Base-by-base conservation (phyloP, 2,888 invertebrate species). In the Deladenus siricidicola region DNA sequence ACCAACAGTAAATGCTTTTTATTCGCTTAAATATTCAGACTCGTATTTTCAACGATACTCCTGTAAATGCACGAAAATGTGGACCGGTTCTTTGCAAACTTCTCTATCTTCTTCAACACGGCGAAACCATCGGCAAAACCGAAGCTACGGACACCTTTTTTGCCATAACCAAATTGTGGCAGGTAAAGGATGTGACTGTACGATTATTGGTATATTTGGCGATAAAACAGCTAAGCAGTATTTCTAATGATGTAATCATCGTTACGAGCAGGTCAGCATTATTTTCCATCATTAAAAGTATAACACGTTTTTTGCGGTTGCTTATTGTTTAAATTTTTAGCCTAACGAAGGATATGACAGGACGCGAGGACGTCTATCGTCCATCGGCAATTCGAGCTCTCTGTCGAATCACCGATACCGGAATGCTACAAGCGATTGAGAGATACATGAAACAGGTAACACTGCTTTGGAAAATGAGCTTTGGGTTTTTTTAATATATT, bases 111-210 rank as follows among this genome's bases (percentile, higher is more conserved):
- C 84, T 98, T 66, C 93, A 93, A 79, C 96, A 96, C 83, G 86
- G 75, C 0, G 94, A 96, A 80, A 85, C 87, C 72, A 84, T 98
- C 64, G 89, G 4, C 14, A 87, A 89, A 0, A 89, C 89, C 49
- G 98, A 99, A 81, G 98, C 98, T 0, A 99, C 98, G 1, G 96
- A 96, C 78, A 89, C 89, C 6, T 99, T 99, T 81, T 99, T 99
- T 83, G 96, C 98, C 1, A 94, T 96, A 85, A 99, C 98, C 0
- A 98, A 98, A 81, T 83, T 99, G 49, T 99, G 98, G 80, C 98
- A 99, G 81, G 92, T 90, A 0, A 89, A 89, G 75, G 98, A 99
- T 84, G 89, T 83, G 29, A 89, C 91, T 70, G 82, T 99, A 26
- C 85, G 98, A 43, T 85, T 98, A 6, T 86, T 99, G 85, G 92